Percentiles rank a stretch among this genome's conserved stretches.
phyloP scores from a whole-genome alignment of 2,888 invertebrate species.

The Patella pellucida region DNA sequence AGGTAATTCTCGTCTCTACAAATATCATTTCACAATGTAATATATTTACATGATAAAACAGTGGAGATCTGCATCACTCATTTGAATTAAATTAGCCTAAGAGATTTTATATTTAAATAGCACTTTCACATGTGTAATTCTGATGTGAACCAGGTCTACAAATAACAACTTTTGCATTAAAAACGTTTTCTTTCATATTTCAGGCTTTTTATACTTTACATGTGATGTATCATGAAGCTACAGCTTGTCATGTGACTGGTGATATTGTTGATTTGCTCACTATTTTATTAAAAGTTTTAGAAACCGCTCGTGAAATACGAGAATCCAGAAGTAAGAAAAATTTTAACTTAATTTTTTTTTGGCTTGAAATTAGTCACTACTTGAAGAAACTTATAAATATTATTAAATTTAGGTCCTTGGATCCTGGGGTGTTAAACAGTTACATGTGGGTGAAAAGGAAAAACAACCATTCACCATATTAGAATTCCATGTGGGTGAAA shows the following conservation, averaged over 20 bases:
- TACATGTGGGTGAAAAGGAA: too few species aligned
- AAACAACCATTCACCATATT: too few species aligned
- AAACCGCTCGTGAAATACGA: slow-evolving; percentile 32
- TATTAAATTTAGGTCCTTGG: too few species aligned
- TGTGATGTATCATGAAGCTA: slow-evolving; percentile 94
- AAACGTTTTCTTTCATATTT: slow-evolving; percentile 57
- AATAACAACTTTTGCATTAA: too few species aligned
- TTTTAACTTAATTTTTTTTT: too few species aligned
- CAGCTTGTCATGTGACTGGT: slow-evolving; percentile 86
- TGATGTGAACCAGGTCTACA: too few species aligned
- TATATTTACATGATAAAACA: neutral
- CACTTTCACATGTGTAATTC: too few species aligned
- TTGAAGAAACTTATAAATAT: neutral
- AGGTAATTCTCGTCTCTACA: slow-evolving; percentile 73
- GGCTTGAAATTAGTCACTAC: neutral
- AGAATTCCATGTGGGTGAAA: too few species aligned
- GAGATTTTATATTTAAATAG: too few species aligned
- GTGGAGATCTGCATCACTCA: neutral
- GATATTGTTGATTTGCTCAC: slow-evolving; percentile 87
- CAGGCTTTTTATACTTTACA: slow-evolving; percentile 91
- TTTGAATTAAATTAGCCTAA: too few species aligned
- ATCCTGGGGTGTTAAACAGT: too few species aligned
- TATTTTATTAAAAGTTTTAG: slow-evolving; percentile 73
- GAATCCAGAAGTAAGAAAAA: neutral
- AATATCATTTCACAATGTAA: neutral